phyloP scores from a whole-genome alignment of 2,888 invertebrate genomes.

The Macrophya alboannulata region DNA sequence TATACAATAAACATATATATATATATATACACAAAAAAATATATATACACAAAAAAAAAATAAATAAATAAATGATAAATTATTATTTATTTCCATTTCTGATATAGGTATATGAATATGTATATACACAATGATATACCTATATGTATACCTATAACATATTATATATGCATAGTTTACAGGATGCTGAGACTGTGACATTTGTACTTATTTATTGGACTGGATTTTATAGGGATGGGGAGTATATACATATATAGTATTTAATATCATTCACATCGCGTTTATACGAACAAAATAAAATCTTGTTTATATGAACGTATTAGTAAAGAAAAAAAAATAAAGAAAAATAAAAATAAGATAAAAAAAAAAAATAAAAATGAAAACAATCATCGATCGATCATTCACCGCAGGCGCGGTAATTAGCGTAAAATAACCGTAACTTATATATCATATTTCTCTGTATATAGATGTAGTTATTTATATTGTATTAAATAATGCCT shows the following conservation, averaged over 20 bases:
- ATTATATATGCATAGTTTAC: neutral
- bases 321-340: neutral
- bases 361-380: neutral
- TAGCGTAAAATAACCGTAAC: slow-evolving; percentile 21
- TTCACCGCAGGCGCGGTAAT: neutral
- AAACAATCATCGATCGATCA: neutral
- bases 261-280: neutral
- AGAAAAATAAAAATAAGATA: too few relatives aligned
- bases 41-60: slow-evolving; percentile 2
- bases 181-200: slow-evolving; percentile 27
- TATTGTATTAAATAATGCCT: slow-evolving; percentile 49
- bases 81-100: slow-evolving; percentile 23
- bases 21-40: neutral
- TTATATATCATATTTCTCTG: slow-evolving; percentile 44
- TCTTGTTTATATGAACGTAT: neutral
- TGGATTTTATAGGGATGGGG: slow-evolving; percentile 4
- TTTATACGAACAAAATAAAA: neutral
- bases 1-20: slow-evolving; percentile 12
- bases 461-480: slow-evolving; percentile 54
- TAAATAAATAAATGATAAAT: neutral
- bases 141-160: neutral
- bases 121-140: neutral
- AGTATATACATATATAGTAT: neutral
- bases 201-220: slow-evolving; percentile 29
- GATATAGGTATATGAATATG: neutral